phyloP scores from a whole-genome alignment of 2,797 vertebrate species.

The Malurus leucopterus region DNA sequence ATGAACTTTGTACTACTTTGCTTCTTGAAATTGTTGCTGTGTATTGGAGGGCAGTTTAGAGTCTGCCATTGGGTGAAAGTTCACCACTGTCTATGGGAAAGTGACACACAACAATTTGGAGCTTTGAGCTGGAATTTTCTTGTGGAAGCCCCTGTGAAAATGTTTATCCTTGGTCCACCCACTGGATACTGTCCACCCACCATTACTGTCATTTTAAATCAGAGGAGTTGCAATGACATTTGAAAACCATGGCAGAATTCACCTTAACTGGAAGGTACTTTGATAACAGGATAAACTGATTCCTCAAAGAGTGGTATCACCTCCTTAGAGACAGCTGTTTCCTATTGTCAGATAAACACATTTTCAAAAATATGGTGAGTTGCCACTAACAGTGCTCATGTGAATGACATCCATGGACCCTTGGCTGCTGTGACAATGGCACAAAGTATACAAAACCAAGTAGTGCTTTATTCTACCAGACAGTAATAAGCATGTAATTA shows the following conservation, averaged over 20 bases:
- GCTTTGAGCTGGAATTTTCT: background rate
- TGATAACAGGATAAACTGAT: slow-evolving; percentile 10
- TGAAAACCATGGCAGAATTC: background rate
- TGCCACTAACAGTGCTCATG: background rate
- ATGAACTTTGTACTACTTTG: background rate
- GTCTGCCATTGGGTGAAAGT: background rate
- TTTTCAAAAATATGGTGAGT: slow-evolving; percentile 30
- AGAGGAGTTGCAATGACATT: background rate
- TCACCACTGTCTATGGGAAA: background rate
- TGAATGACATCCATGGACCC: slow-evolving; percentile 12
- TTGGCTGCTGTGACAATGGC: slow-evolving; percentile 27
- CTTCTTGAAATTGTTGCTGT: accelerated
- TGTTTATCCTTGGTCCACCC: background rate
- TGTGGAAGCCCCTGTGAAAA: background rate
- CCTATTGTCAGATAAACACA: background rate
- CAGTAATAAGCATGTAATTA: slow-evolving; percentile 68
- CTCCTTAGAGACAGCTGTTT: background rate
- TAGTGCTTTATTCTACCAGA: slow-evolving; percentile 54
- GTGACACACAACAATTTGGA: background rate
- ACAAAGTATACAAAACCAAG: slow-evolving; percentile 43
- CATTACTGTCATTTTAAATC: background rate
- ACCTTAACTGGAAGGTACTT: background rate
- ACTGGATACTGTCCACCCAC: background rate
- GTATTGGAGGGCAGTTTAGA: background rate
- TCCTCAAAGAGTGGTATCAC: slow-evolving; percentile 5